Evolutionary conservation across 2,113 vertebrate genomes (phyloP).

Genomic region (Gopherus flavomarginatus): DNA sequence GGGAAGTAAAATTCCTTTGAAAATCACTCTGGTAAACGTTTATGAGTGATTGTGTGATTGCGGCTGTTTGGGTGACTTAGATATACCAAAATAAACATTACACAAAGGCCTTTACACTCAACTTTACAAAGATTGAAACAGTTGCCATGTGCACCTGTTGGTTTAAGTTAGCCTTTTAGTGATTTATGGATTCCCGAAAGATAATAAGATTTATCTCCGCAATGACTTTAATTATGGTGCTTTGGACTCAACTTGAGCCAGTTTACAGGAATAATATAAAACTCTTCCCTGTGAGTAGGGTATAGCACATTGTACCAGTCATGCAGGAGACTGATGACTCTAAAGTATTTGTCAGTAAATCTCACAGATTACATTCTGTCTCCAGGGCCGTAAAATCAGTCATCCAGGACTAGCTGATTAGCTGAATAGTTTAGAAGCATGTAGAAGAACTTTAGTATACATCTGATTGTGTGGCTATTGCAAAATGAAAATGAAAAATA

Average conservation of each 20-base stretch:
- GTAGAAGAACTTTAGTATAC: neutral
- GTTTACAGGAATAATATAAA: neutral
- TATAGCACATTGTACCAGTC: neutral
- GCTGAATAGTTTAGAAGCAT: neutral
- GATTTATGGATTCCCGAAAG: neutral
- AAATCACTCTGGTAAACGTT: neutral
- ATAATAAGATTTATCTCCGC: neutral
- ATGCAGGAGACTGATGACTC: accelerated
- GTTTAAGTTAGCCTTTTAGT: neutral
- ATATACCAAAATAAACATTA: neutral
- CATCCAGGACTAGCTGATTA: neutral
- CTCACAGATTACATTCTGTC: neutral
- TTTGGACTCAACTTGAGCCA: neutral
- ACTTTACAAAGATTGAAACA: neutral
- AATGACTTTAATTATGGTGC: neutral
- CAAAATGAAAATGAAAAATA: neutral
- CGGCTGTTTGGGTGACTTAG: neutral
- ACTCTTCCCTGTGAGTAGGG: neutral
- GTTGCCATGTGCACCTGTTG: neutral
- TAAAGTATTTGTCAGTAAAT: neutral
- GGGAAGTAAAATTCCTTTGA: neutral
- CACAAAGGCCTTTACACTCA: neutral
- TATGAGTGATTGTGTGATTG: neutral
- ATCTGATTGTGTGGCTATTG: neutral
- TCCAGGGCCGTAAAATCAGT: neutral